Percentiles rank a stretch among this genome's conserved stretches.
These are phyloP conservation scores for Thryonomys swinderianus DNA, from an alignment of 2,113 vertebrate genomes.

Conservation along the genomic window DNA sequence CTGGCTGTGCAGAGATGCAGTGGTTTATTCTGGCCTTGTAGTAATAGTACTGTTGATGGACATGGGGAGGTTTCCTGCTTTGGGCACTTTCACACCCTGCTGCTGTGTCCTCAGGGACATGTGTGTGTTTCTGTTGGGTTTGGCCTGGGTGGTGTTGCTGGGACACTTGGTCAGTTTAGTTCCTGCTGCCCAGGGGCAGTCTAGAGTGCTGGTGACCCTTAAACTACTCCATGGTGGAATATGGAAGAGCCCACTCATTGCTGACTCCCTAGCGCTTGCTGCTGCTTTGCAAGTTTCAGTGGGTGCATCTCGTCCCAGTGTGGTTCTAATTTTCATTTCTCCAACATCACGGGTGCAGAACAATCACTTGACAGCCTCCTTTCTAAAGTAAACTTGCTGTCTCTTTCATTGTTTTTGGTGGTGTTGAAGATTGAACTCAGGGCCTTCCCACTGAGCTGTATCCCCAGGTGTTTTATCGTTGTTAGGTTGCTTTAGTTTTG, in stretches of 20 bases:
- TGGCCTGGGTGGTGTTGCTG: neutral
- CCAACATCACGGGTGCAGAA: neutral
- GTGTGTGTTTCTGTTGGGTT: fast-evolving
- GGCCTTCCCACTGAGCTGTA: neutral
- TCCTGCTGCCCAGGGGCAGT: fast-evolving
- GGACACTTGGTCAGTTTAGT: neutral
- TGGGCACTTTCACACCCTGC: fast-evolving
- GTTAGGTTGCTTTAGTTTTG: neutral
- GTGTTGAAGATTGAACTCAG: neutral
- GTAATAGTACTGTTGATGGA: fast-evolving
- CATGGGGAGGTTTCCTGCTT: neutral
- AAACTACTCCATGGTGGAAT: fast-evolving
- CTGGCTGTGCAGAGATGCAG: fast-evolving
- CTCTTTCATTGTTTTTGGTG: neutral
- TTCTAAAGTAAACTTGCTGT: neutral
- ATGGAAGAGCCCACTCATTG: neutral
- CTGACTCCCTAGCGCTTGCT: fast-evolving
- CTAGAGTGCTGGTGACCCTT: neutral
- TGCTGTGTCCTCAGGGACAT: neutral
- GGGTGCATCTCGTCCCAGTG: fast-evolving
- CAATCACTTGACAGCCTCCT: neutral
- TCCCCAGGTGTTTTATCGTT: too few relatives aligned
- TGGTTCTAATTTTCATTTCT: neutral
- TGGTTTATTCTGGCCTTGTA: neutral
- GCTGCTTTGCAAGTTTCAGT: neutral